Evolutionary conservation across 1,140 invertebrate genomes (phyloP).

Genomic region (Wasmannia auropunctata): DNA sequence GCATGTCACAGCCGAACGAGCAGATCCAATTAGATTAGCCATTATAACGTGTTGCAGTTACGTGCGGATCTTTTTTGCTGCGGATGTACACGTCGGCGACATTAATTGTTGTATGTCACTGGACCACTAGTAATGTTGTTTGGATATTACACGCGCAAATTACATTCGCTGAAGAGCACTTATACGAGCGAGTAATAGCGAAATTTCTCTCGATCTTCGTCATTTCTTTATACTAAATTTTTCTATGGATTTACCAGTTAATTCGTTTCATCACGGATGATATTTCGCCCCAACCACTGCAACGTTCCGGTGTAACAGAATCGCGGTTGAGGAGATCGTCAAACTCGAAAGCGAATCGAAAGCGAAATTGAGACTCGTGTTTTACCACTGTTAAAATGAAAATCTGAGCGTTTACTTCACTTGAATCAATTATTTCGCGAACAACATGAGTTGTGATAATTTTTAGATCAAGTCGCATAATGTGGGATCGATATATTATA

Average conservation of each 20-base stretch:
- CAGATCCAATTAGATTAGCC: constrained; percentile 38
- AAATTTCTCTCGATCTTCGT: neutral
- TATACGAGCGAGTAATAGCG: neutral
- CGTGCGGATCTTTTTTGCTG: neutral
- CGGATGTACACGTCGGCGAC: no score
- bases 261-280: constrained; percentile 54
- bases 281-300: constrained; percentile 38
- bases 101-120: neutral
- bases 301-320: constrained; percentile 7
- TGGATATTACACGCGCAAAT: neutral
- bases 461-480: neutral
- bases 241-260: neutral
- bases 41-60: neutral
- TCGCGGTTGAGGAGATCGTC: constrained; percentile 7
- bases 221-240: neutral
- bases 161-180: neutral
- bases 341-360: constrained; percentile 24
- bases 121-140: neutral
- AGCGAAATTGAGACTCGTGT: constrained; percentile 32
- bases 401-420: neutral
- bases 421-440: neutral
- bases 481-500: neutral
- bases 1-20: neutral
- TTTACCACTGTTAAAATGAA: neutral
- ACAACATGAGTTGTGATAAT: neutral